Percentiles rank a stretch among this genome's conserved stretches.
Conservation (phyloP, 2,888 invertebrate species). For the Orthosia incerta region DNA sequence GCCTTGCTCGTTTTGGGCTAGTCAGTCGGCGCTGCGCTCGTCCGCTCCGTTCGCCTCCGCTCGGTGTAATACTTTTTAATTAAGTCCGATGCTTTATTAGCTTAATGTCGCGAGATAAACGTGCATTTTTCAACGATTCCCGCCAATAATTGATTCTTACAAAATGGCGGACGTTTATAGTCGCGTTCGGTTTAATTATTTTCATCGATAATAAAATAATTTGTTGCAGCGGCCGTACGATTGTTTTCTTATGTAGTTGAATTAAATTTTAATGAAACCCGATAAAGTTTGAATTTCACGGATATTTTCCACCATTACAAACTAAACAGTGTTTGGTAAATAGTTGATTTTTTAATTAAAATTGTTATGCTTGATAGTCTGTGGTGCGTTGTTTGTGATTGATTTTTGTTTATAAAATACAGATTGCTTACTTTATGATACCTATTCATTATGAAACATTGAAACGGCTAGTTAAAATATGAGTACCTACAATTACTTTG, state of each 20-base stretch:
- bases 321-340: constrained; percentile 89
- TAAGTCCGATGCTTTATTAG: constrained; percentile 91
- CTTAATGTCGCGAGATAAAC: constrained; percentile 85
- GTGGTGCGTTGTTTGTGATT: constrained; percentile 74
- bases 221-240: constrained; percentile 66
- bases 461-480: constrained; percentile 6
- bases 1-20: constrained; percentile 81
- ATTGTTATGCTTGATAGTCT: constrained; percentile 78
- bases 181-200: constrained; percentile 73
- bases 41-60: constrained; percentile 69
- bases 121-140: constrained; percentile 77
- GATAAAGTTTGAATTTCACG: constrained; percentile 89
- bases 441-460: constrained; percentile 52
- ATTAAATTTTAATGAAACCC: constrained; percentile 84
- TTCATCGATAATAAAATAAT: constrained; percentile 82
- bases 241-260: constrained; percentile 75
- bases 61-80: constrained; percentile 86
- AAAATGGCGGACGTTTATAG: constrained; percentile 73
- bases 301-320: constrained; percentile 87
- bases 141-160: constrained; percentile 76
- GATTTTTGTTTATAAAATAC: constrained; percentile 80
- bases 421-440: constrained; percentile 57
- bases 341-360: constrained; percentile 90
- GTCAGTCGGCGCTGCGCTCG: constrained; percentile 73
- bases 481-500: constrained; percentile 28